Percentiles rank a stretch among this genome's conserved stretches.
Evolutionary conservation across 1,140 invertebrate genomes (phyloP).

Genomic region (Drosophila rhopaloa): DNA sequence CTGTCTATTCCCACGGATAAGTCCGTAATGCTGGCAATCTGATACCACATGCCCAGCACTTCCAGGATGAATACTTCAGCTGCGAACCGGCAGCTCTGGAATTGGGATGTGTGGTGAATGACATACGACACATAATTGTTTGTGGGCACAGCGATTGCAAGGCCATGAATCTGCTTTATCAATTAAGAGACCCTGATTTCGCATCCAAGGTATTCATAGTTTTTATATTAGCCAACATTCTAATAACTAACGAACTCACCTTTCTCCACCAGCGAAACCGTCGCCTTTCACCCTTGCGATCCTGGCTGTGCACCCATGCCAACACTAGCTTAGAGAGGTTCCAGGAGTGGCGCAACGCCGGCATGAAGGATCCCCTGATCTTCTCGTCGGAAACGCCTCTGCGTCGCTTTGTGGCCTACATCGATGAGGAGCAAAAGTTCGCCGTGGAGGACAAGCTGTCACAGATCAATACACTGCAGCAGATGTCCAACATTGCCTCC

Average conservation of each 20-base stretch:
- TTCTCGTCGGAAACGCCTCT: slow-evolving; percentile 95
- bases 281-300: slow-evolving; percentile 93
- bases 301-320: slow-evolving; percentile 96
- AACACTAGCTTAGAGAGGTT: slow-evolving; percentile 93
- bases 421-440: slow-evolving; percentile 97
- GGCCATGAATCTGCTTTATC: slow-evolving; percentile 97
- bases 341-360: slow-evolving; percentile 89
- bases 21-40: slow-evolving; percentile 98
- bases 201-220: slow-evolving; percentile 87
- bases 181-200: slow-evolving; percentile 91
- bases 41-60: slow-evolving; percentile 95
- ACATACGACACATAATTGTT: slow-evolving; percentile 96
- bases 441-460: slow-evolving; percentile 96
- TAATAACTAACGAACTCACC: not conserved
- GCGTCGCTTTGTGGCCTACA: slow-evolving; percentile 95
- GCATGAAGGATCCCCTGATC: slow-evolving; percentile 87
- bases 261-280: slow-evolving; percentile 88
- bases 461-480: slow-evolving; percentile 97
- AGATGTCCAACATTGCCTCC: slow-evolving; percentile 97
- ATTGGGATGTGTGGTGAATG: slow-evolving; percentile 96
- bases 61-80: slow-evolving; percentile 93
- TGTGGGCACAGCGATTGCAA: slow-evolving; percentile 99
- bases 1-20: slow-evolving; percentile 78
- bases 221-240: too few relatives aligned
- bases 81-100: slow-evolving; percentile 98